Evolutionary conservation across 2,888 invertebrate species (phyloP).

Genomic region (Drosophila austrosaltans): DNA sequence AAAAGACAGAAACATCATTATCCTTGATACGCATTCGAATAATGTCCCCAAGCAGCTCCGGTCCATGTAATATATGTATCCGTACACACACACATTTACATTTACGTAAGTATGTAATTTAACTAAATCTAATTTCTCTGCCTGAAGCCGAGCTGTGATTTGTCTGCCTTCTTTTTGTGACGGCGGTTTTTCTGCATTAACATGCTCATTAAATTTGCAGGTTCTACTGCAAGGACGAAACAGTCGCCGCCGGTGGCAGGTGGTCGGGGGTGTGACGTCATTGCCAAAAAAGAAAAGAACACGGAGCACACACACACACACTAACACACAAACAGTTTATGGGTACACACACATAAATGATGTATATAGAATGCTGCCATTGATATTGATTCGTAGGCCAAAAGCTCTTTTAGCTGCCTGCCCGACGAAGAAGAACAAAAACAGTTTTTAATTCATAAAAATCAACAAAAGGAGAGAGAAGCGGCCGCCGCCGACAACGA

Average conservation of each 20-base stretch:
- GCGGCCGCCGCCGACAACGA: constrained; percentile 19
- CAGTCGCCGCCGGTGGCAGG: neutral
- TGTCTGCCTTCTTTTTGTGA: constrained; percentile 16
- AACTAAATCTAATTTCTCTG: neutral
- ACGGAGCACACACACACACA: neutral
- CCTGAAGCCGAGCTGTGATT: constrained; percentile 23
- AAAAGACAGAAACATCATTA: constrained; percentile 27
- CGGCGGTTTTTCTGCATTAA: constrained; percentile 23
- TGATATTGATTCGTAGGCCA: constrained; percentile 58
- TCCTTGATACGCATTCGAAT: constrained; percentile 29
- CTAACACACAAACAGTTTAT: neutral
- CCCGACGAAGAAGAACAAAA: constrained; percentile 32
- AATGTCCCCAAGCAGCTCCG: constrained; percentile 18
- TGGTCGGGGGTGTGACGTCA: constrained; percentile 59
- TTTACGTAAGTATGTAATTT: neutral
- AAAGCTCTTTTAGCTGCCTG: constrained; percentile 51
- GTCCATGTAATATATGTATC: neutral
- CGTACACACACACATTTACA: neutral
- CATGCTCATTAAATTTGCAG: constrained; percentile 49
- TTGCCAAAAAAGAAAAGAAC: constrained; percentile 14
- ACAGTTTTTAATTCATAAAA: constrained; percentile 73
- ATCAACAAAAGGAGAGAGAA: constrained; percentile 20
- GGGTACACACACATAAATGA: constrained; percentile 12
- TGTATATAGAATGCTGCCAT: constrained; percentile 36
- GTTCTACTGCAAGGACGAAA: neutral